Evolutionary conservation across 2,797 vertebrate genomes (phyloP).

Genomic region (Falco peregrinus): DNA sequence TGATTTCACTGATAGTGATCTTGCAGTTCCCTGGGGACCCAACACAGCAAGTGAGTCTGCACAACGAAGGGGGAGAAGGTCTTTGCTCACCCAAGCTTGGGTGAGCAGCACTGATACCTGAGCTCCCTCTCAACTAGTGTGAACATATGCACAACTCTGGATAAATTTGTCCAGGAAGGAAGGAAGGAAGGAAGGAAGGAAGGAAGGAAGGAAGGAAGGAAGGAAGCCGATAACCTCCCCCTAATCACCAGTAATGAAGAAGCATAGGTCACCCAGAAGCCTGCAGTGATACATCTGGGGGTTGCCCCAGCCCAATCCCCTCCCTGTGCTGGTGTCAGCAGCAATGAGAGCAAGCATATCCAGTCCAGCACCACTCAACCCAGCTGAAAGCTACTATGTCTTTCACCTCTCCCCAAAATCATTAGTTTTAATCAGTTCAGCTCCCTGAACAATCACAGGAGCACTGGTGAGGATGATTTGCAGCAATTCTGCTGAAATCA

Average conservation of each 20-base stretch:
- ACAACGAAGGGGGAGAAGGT: not conserved
- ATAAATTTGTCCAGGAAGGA: not conserved
- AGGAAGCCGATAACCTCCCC: not conserved
- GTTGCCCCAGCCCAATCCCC: not conserved
- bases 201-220: too few relatives aligned
- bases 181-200: not conserved
- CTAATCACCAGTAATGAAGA: not conserved
- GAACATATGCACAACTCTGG: not conserved
- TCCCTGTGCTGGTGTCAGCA: not conserved
- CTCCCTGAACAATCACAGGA: not conserved
- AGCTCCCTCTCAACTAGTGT: not conserved
- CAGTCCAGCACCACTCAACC: not conserved
- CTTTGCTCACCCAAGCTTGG: not conserved
- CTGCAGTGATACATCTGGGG: not conserved
- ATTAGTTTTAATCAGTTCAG: not conserved
- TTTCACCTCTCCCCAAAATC: not conserved
- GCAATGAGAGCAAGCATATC: not conserved
- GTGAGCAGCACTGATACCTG: not conserved
- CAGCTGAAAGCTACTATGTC: not conserved
- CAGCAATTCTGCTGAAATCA: not conserved
- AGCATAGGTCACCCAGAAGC: not conserved
- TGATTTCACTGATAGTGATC: not conserved
- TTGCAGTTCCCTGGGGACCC: not conserved
- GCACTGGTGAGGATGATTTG: accelerated
- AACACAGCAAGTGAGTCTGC: not conserved